Conservation (phyloP, 2,797 vertebrate species). For the Gobionotothen gibberifrons region DNA sequence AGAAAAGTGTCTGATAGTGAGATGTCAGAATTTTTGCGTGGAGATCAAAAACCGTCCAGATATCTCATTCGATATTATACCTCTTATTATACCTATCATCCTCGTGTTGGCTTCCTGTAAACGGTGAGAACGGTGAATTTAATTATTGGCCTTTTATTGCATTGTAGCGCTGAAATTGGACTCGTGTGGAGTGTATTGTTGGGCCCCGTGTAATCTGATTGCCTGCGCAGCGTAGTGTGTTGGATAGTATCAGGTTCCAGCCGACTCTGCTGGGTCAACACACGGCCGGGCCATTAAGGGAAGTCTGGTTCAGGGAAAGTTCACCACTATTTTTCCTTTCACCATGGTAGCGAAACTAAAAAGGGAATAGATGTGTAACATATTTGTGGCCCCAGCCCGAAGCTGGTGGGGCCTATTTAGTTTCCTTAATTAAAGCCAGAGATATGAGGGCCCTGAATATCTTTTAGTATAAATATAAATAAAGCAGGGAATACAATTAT, state of each 20-base stretch:
- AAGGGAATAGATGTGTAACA: constrained; percentile 88
- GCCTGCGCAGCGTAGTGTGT: constrained; percentile 93
- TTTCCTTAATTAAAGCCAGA: constrained; percentile 89
- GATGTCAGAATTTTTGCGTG: constrained; percentile 73
- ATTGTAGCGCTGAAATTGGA: constrained; percentile 92
- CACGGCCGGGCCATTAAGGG: constrained; percentile 94
- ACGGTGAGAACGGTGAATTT: constrained; percentile 90
- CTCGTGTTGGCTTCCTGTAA: constrained; percentile 85
- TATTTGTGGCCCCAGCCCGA: constrained; percentile 85
- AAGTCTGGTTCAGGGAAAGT: constrained; percentile 99
- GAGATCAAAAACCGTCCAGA: constrained; percentile 68
- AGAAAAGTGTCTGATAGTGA: constrained; percentile 67
- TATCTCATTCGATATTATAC: constrained; percentile 70
- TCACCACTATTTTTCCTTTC: constrained; percentile 98
- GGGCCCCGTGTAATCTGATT: constrained; percentile 94
- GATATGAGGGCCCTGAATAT: constrained; percentile 84
- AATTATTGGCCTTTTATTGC: constrained; percentile 90
- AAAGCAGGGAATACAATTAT: constrained; percentile 65
- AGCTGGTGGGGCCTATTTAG: constrained; percentile 83
- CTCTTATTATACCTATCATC: constrained; percentile 75
- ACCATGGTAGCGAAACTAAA: constrained; percentile 91
- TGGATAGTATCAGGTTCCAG: constrained; percentile 96
- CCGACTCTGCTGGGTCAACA: constrained; percentile 93
- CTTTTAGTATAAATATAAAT: constrained; percentile 83
- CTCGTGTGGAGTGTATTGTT: constrained; percentile 90